Evolutionary conservation across 1,140 invertebrate genomes (phyloP).

Genomic region (Eufriesea mexicana): DNA sequence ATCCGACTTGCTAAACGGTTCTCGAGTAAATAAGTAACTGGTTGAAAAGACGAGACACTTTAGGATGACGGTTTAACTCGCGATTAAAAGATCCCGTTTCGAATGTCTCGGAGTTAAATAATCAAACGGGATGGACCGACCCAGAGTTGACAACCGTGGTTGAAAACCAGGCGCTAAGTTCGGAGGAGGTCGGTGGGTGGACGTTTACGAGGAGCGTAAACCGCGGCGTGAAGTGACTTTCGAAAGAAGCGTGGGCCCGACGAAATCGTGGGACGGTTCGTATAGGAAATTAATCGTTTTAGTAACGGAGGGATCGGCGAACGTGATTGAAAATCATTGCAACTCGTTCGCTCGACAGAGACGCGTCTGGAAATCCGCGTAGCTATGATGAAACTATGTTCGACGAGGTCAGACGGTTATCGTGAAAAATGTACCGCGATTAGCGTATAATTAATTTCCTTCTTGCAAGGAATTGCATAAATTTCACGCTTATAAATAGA

Average conservation of each 20-base stretch:
- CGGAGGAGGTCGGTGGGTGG: not conserved
- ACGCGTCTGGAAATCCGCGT: conserved; percentile 19
- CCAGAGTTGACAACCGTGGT: not conserved
- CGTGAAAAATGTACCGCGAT: conserved; percentile 46
- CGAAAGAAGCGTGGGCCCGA: not conserved
- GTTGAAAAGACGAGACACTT: not conserved
- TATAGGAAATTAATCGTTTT: not conserved
- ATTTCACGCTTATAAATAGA: conserved; percentile 39
- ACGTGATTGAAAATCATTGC: conserved; percentile 5
- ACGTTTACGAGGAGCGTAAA: conserved; percentile 5
- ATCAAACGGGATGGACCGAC: not conserved
- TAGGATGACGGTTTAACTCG: not conserved
- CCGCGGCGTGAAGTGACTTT: not conserved
- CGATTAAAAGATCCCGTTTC: not conserved
- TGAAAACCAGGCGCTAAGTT: not conserved
- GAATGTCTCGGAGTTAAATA: not conserved
- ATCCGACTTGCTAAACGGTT: not conserved
- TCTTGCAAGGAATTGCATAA: conserved; percentile 38
- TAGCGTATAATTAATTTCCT: conserved; percentile 51
- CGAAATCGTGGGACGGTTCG: not conserved
- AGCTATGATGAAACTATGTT: conserved; percentile 39
- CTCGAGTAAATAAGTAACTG: not conserved
- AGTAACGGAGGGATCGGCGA: not conserved
- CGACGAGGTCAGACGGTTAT: conserved; percentile 47
- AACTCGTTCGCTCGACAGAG: not conserved